Base-by-base conservation (phyloP, 2,888 invertebrate genomes). In the Noctua janthe region DNA sequence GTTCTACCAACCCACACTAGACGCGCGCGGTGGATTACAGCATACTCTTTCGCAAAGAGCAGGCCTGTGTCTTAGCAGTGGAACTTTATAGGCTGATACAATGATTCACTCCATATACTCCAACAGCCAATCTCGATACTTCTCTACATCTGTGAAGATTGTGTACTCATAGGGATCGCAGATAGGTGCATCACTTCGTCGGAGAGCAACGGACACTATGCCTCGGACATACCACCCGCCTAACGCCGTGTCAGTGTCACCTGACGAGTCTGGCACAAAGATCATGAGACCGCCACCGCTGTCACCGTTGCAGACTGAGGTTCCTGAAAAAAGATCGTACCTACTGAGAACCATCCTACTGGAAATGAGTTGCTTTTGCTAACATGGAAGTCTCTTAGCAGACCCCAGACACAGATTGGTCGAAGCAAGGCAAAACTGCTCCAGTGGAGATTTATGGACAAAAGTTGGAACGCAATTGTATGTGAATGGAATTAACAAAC, bases 111-210 rank as follows among this genome's bases (percentile, higher is more conserved):
- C 70, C 49, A 92, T 84, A 71, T 92, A 77, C 0, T 83, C 81
- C 8, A 83, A 73, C 8, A 95, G 89, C 95, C 94, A 95, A 0
- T 89, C 86, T 23, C 82, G 88, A 83, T 91, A 94, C 78, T 93
- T 91, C 0, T 90, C 91, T 1, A 94, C 89, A 79, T 97, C 97
- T 2, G 96, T 97, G 82, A 97, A 97, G 17, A 97, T 90, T 0
- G 95, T 92, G 78, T 95, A 97, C 66, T 96, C 92, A 1, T 90
- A 84, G 0, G 96, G 93, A 84, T 97, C 96, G 85, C 97, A 97
- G 2, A 96, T 83, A 5, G 91, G 76, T 0, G 78, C 90, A 49
- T 94, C 93, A 0, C 64, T 71, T 51, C 92, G 80, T 0, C 92
- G 81, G 0, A 91, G 87, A 7, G 91, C 92, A 0, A 93, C 64